Conservation (phyloP, 2,888 invertebrate species). For the Tethea ocularis region DNA sequence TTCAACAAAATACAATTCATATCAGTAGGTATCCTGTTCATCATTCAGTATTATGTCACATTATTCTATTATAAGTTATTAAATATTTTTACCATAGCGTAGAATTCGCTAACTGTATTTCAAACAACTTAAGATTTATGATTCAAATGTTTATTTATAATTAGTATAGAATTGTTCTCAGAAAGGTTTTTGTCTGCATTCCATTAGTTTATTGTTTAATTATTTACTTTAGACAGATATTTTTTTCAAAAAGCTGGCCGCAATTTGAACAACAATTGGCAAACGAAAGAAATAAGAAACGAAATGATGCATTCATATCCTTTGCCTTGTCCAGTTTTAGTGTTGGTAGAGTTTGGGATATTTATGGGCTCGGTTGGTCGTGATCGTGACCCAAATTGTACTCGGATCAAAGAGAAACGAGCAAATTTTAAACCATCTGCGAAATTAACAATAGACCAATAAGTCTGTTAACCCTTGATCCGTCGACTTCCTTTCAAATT, state of each 20-base stretch:
- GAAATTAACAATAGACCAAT: slow-evolving; percentile 55
- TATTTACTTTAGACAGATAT: not conserved
- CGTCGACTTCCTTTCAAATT: slow-evolving; percentile 73
- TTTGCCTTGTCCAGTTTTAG: not conserved
- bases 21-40: too few species aligned
- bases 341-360: slow-evolving; percentile 22
- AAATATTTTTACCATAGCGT: too few species aligned
- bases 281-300: not conserved
- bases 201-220: slow-evolving; percentile 1
- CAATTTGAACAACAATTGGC: not conserved
- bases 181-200: not conserved
- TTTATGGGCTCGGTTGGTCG: slow-evolving; percentile 28
- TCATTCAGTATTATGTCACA: too few species aligned
- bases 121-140: not conserved
- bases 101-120: too few species aligned
- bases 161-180: slow-evolving; percentile 10
- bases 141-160: slow-evolving; percentile 11
- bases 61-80: too few species aligned
- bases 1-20: too few species aligned
- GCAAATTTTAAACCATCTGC: slow-evolving; percentile 68
- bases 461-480: slow-evolving; percentile 74
- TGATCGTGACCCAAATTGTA: slow-evolving; percentile 68
- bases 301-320: not conserved
- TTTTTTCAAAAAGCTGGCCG: not conserved
- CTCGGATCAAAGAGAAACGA: slow-evolving; percentile 68